phyloP scores from a whole-genome alignment of 2,888 invertebrate species.

The Drosophila limbata region DNA sequence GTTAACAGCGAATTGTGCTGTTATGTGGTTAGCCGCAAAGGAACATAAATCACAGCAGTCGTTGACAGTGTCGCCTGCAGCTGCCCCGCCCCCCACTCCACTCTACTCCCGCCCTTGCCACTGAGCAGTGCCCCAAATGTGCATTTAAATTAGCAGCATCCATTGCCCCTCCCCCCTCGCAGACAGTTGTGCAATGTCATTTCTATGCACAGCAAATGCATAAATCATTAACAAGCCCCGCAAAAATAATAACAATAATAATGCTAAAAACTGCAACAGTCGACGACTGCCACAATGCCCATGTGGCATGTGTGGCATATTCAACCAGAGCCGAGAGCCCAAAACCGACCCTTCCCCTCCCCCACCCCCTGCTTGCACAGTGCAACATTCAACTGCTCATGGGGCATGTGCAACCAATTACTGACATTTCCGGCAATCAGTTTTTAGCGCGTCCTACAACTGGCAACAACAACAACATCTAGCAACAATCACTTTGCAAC shows the following conservation, averaged over 20 bases:
- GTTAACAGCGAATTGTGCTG: conserved; percentile 15
- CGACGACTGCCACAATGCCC: conserved; percentile 72
- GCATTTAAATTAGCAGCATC: conserved; percentile 73
- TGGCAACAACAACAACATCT: conserved; percentile 3
- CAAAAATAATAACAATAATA: conserved; percentile 79
- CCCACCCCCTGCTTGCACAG: background rate
- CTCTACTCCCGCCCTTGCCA: background rate
- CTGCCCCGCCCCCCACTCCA: background rate
- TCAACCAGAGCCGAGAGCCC: conserved; percentile 6
- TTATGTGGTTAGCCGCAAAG: conserved; percentile 36
- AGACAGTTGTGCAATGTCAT: conserved; percentile 54
- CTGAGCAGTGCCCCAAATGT: conserved; percentile 67
- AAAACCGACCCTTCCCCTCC: background rate
- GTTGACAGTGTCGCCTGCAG: conserved; percentile 46
- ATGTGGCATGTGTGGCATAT: conserved; percentile 49
- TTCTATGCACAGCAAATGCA: conserved; percentile 74
- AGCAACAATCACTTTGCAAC: conserved; percentile 10
- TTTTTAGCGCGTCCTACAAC: conserved; percentile 60
- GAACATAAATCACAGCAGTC: conserved; percentile 66
- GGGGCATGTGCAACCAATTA: conserved; percentile 68
- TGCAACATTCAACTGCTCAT: conserved; percentile 2
- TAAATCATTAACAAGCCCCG: conserved; percentile 74
- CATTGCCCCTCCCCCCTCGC: conserved; percentile 19
- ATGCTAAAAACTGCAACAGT: conserved; percentile 71
- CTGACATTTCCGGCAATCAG: conserved; percentile 75